A percentile compares a stretch with the other conserved stretches of the same genome.
These are phyloP conservation scores for Muricea muricata DNA, from an alignment of 92 coral and sea anemone species.

Conservation along the genomic window DNA sequence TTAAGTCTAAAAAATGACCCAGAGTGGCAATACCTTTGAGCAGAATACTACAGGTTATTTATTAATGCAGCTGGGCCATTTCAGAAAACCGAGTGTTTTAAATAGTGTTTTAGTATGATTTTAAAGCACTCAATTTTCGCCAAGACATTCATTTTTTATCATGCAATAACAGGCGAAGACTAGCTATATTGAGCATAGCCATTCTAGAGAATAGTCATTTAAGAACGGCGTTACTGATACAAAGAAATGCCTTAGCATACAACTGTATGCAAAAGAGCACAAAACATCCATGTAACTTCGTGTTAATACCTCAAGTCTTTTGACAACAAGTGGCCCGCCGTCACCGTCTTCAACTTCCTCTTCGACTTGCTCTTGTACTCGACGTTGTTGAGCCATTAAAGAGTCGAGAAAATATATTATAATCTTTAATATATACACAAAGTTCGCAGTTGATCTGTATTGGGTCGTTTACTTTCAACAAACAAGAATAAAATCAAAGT, in stretches of 20 bases:
- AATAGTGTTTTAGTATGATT: too few species aligned
- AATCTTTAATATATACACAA: not conserved
- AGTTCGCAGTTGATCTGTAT: not conserved
- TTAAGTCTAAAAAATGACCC: too few species aligned
- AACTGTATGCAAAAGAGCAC: not conserved
- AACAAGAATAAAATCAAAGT: not conserved
- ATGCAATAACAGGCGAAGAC: too few species aligned
- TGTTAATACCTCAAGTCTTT: conserved; percentile 77
- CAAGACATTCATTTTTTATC: too few species aligned
- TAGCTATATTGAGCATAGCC: too few species aligned
- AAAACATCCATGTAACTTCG: not conserved
- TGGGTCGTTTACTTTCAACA: not conserved
- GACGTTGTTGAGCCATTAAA: conserved; percentile 71
- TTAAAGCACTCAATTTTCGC: too few species aligned
- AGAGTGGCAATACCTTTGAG: too few species aligned
- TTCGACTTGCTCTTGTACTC: conserved; percentile 74
- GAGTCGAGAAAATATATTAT: not conserved
- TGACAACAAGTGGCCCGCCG: conserved; percentile 77
- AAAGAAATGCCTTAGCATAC: not conserved
- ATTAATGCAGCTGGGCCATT: too few species aligned
- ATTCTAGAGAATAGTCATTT: too few species aligned
- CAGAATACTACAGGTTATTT: too few species aligned
- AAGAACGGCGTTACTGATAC: not conserved
- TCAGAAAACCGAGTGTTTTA: too few species aligned
- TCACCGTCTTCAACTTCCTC: conserved; percentile 62